Evolutionary conservation across 2,797 vertebrate species (phyloP).

Genomic region (Tarsius wallacei): DNA sequence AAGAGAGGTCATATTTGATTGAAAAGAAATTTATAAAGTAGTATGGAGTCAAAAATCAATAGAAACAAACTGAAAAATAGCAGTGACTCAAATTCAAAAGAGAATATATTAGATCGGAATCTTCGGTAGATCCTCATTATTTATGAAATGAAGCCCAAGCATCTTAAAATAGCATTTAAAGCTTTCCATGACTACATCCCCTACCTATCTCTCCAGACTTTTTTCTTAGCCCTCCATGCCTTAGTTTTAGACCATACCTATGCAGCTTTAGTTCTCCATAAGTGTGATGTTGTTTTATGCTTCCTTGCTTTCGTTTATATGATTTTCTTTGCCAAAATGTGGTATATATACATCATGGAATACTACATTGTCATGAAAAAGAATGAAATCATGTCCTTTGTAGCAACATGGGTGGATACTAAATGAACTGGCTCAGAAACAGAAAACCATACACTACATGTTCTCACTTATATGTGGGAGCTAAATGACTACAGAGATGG

Average conservation of each 20-base stretch:
- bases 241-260: background rate
- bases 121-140: background rate
- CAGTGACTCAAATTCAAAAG: background rate
- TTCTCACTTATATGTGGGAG: too few species aligned
- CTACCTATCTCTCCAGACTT: background rate
- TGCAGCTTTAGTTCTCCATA: background rate
- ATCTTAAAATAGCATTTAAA: conserved; percentile 17
- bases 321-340: background rate
- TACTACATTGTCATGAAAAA: too few species aligned
- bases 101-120: background rate
- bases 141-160: background rate
- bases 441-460: too few species aligned
- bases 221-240: background rate
- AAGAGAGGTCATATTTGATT: background rate
- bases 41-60: background rate
- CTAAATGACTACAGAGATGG: too few species aligned
- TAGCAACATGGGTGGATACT: too few species aligned
- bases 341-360: too few species aligned
- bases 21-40: background rate
- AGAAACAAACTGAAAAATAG: background rate
- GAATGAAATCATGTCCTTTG: too few species aligned
- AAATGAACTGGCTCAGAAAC: too few species aligned
- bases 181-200: background rate
- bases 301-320: background rate
- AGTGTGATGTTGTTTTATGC: background rate